Conservation (phyloP, 1,140 invertebrate species). For the Calephelis virginiensis region DNA sequence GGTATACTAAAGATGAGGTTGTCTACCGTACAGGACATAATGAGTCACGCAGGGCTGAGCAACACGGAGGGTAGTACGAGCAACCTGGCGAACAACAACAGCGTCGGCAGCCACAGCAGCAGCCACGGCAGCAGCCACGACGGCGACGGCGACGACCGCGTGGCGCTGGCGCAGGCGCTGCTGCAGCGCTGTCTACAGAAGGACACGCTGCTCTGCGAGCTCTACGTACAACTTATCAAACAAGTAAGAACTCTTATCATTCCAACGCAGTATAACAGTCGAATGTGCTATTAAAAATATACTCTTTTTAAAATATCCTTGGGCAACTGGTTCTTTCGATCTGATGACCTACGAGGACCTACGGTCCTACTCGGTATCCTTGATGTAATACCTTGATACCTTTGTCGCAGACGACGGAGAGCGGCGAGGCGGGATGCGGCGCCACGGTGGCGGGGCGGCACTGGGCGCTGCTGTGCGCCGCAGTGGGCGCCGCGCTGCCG, state of each 20-base stretch:
- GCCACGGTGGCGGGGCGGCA: constrained; percentile 84
- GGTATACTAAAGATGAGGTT: constrained; percentile 38
- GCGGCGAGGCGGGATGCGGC: constrained; percentile 88
- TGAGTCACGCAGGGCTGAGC: constrained; percentile 68
- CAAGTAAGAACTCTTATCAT: constrained; percentile 38
- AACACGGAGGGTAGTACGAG: constrained; percentile 70
- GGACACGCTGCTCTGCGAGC: constrained; percentile 92
- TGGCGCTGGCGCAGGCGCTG: constrained; percentile 91
- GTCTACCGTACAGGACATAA: constrained; percentile 80
- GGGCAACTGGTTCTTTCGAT: no score
- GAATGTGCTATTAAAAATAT: no score
- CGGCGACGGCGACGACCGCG: constrained; percentile 90
- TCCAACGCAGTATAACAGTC: no score
- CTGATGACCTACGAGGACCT: no score
- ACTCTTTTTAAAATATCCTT: no score
- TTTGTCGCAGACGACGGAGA: constrained; percentile 88
- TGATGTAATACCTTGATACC: no score
- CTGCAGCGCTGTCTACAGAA: constrained; percentile 94
- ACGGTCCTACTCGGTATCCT: no score
- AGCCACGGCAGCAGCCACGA: constrained; percentile 83
- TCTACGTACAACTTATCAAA: constrained; percentile 94
- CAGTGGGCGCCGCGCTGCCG: constrained; percentile 92
- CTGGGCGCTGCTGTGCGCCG: constrained; percentile 94
- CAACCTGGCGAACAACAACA: constrained; percentile 66
- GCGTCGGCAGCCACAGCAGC: constrained; percentile 73